Base-by-base conservation (phyloP, 2,113 vertebrate genomes). In the Melospiza melodia region DNA sequence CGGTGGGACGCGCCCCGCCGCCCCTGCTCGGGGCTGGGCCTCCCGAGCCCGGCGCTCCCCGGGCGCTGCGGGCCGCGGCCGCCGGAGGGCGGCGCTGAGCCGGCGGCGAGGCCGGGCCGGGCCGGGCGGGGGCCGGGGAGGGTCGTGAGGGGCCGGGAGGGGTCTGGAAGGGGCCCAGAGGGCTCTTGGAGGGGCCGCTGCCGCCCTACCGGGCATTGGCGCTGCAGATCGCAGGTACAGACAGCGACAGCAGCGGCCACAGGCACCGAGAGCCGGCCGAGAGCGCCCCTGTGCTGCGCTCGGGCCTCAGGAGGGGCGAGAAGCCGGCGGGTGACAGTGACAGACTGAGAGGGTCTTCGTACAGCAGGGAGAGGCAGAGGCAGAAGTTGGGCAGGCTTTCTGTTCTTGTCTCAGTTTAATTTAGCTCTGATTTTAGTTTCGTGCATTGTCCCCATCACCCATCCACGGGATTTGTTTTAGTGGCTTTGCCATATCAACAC, bases 401-500 rank as follows among this genome's bases (percentile, higher is more conserved):
- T 10, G 2, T 5, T 66, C 22, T 80, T 37, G 5, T 14, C 49
- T 87, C 17, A 22, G 16, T 69, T 83, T 77, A 62, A 17, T 62
- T 55, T 62, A 73, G 49, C 5, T 25, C 30, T 22, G 28, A 2
- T 13, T 49, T 91, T 43, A 46, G 30, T 73, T 54, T 41, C 1
- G 1, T 52, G 23, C 4, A 2, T 24, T 69, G 16, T 27, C 23
- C 37, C 15, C 25, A 75, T 2, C 12, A 66, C 15, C 19, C 15
- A 5, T 61, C 63, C 5, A 1, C 5, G 28, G 37, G 19, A 14
- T 58, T 55, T 19, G 23, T 75, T 77, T 79, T 25, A 41, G 57
- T n/a, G 44, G 15, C 20, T 71, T 54, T 25, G 43, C 2, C 1
- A 0, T 44, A 39, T 39, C 35, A 73, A 7, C 25, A 12, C 46